These are phyloP conservation scores for Melanotaenia maccullochi DNA, from an alignment of 2,797 vertebrate species.

Conservation along the genomic window DNA sequence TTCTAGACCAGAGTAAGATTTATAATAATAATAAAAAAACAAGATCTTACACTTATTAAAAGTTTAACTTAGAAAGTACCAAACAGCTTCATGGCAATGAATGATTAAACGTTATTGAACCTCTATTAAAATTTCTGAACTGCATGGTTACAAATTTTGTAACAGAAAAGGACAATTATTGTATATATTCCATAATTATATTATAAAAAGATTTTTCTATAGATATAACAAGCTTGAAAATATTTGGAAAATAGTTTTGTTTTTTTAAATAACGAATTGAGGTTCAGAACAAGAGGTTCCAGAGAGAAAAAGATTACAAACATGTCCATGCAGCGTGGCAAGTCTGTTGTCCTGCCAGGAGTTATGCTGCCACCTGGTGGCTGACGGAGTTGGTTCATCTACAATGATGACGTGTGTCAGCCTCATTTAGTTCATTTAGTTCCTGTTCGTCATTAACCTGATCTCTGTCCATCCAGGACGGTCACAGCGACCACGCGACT, in stretches of 20 bases:
- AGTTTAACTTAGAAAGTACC: not conserved
- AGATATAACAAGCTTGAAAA: too few species aligned
- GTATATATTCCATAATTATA: not conserved
- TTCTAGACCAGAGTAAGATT: not conserved
- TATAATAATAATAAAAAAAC: too few species aligned
- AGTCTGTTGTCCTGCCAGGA: not conserved
- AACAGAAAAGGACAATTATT: not conserved
- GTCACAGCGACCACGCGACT: slow-evolving; percentile 86
- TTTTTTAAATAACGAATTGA: not conserved
- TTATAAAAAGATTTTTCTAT: too few species aligned
- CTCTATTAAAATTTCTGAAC: not conserved
- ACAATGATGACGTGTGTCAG: too few species aligned
- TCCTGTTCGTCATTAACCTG: not conserved
- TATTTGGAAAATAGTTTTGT: not conserved
- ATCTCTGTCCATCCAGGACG: slow-evolving; percentile 79
- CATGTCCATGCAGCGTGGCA: not conserved
- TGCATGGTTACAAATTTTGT: not conserved
- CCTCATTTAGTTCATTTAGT: too few species aligned
- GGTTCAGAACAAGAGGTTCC: too few species aligned
- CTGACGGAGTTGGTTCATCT: too few species aligned
- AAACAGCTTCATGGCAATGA: not conserved
- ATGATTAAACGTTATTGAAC: not conserved
- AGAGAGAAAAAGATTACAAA: too few species aligned
- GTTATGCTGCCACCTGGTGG: slow-evolving; percentile 30
- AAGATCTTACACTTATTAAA: too few species aligned